Percentiles rank a stretch among this genome's conserved stretches.
phyloP scores from a whole-genome alignment of 2,888 invertebrate species.

The Apamea sordens region DNA sequence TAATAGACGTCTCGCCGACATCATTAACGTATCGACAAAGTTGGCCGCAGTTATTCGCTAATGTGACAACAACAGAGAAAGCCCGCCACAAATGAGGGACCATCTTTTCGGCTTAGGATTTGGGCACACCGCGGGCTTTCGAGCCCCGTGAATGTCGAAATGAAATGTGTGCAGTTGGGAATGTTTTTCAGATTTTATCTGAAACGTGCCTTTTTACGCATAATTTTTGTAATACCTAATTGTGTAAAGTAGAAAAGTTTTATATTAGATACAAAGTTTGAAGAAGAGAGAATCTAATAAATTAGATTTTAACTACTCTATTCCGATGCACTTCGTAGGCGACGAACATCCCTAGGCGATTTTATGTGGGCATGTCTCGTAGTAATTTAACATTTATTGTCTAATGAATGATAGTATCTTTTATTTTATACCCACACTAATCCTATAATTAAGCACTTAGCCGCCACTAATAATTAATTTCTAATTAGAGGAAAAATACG shows the following conservation, averaged over 20 bases:
- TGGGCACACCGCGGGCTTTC: slow-evolving; percentile 69
- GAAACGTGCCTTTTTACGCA: background rate
- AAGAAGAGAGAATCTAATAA: background rate
- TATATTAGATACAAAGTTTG: background rate
- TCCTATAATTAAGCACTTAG: slow-evolving; percentile 43
- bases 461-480: slow-evolving; percentile 45
- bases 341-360: slow-evolving; percentile 16
- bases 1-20: slow-evolving; percentile 87
- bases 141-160: slow-evolving; percentile 4
- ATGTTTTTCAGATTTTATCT: background rate
- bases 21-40: slow-evolving; percentile 89
- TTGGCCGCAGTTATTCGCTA: slow-evolving; percentile 88
- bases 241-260: background rate
- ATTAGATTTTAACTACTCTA: background rate
- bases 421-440: slow-evolving; percentile 41
- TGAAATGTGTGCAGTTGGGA: background rate
- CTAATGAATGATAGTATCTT: slow-evolving; percentile 22
- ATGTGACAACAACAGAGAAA: slow-evolving; percentile 90
- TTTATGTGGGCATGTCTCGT: slow-evolving; percentile 24
- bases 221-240: background rate
- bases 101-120: slow-evolving; percentile 84
- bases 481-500: slow-evolving; percentile 53
- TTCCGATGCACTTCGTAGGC: slow-evolving; percentile 2
- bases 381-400: slow-evolving; percentile 43
- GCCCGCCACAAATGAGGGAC: slow-evolving; percentile 88